phyloP scores from a whole-genome alignment of 2,888 invertebrate species.

The Polydesmus complanatus region DNA sequence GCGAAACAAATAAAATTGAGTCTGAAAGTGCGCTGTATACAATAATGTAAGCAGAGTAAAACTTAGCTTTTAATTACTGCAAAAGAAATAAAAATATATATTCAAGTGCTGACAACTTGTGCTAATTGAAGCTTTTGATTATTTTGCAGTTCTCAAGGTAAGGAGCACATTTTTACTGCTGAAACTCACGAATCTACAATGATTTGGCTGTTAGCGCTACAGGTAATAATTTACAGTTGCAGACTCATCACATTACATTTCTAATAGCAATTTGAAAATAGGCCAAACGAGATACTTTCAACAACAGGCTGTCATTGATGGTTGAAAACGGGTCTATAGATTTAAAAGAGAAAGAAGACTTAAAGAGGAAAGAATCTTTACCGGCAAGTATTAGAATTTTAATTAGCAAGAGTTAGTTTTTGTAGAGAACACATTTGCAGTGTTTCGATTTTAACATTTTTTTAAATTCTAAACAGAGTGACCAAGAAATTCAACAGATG shows the following conservation, averaged over 20 bases:
- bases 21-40: too few species aligned
- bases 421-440: background rate
- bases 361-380: conserved; percentile 16
- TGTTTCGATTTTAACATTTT: too few species aligned
- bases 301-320: conserved; percentile 9
- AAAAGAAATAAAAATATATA: too few species aligned
- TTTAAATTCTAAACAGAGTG: too few species aligned
- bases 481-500: conserved; percentile 17
- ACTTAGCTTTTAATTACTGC: too few species aligned
- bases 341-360: conserved; percentile 6
- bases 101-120: too few species aligned
- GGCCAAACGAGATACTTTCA: conserved; percentile 19
- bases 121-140: background rate
- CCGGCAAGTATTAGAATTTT: conserved; percentile 8
- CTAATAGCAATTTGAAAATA: background rate
- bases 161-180: conserved; percentile 31
- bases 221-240: conserved; percentile 24
- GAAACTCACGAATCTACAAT: conserved; percentile 39
- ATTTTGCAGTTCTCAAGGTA: conserved; percentile 21
- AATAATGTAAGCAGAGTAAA: too few species aligned
- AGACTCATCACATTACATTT: background rate
- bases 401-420: background rate
- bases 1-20: too few species aligned
- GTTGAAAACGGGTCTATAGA: conserved; percentile 5
- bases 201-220: conserved; percentile 38